Evolutionary conservation across 2,888 invertebrate genomes (phyloP).

Genomic region (Drosophila ezoana): DNA sequence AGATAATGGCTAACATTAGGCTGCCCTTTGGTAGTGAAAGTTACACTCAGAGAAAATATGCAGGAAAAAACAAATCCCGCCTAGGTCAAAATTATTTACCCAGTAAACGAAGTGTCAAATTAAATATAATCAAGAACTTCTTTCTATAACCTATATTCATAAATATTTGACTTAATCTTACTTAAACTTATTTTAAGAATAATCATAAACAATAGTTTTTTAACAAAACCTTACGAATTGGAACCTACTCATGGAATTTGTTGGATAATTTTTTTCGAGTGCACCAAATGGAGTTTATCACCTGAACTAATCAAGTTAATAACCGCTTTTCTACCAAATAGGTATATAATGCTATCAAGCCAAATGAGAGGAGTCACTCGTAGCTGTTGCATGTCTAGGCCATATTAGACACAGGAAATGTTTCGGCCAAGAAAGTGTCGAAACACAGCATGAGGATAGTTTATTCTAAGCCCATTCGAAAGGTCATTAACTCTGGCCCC

Average conservation of each 20-base stretch:
- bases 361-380: slow-evolving; percentile 41
- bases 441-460: slow-evolving; percentile 17
- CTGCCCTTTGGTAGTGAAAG: slow-evolving; percentile 63
- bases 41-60: slow-evolving; percentile 24
- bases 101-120: too few species aligned
- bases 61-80: too few species aligned
- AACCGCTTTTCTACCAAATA: slow-evolving; percentile 34
- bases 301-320: slow-evolving; percentile 54
- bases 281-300: slow-evolving; percentile 58
- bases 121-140: too few species aligned
- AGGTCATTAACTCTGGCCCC: slow-evolving; percentile 46
- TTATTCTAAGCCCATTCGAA: slow-evolving; percentile 35
- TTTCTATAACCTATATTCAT: too few species aligned
- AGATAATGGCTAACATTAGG: slow-evolving; percentile 53
- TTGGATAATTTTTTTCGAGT: background rate
- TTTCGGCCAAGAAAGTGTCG: slow-evolving; percentile 64
- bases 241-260: background rate
- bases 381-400: slow-evolving; percentile 59
- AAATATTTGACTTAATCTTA: too few species aligned
- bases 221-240: background rate
- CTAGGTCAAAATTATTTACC: too few species aligned
- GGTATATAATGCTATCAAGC: slow-evolving; percentile 26
- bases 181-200: too few species aligned
- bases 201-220: too few species aligned
- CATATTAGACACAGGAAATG: slow-evolving; percentile 69